Evolutionary conservation across 2,113 vertebrate species (phyloP), one percentile per base, ranked within the genome.

Genomic region (Ophthalmotilapia sp.): DNA sequence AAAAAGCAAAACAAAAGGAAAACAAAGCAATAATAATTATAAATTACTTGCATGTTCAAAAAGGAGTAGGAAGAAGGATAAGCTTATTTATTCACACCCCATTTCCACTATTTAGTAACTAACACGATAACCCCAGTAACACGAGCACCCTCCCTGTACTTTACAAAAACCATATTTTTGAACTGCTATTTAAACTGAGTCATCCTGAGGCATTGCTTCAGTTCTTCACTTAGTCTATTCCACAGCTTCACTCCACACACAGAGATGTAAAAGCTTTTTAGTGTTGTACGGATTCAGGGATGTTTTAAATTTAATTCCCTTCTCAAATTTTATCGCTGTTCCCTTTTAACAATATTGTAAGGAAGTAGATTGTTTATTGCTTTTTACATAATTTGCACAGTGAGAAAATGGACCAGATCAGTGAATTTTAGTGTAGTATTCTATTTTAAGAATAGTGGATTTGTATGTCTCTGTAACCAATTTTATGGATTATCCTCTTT

Each of bases 81-180:
- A n/a, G 9, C 31, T n/a, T 36, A 65, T 65, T 65, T 36, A 36
- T n/a, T n/a, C 17, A n/a, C 31, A 36, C 31, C 6, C 60, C 31
- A 0, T 62, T 62, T 62, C 31, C 1, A 5, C 31, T 62, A 36
- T 62, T 62, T 5, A 36, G 60, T n/a, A n/a, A 65, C 60, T 65
- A 12, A 36, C 58, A 62, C 3, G 58, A 36, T 65, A 36, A 36
- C 60, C 9, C 31, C 31, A 65, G 31, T 2, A 65, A 65, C 0
- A 65, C 6, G 0, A 36, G 31, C 0, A 36, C 9, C 54, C 55
- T 58, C 55, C 55, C 26, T 31, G 55, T 58, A 29, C 5, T 58
- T 58, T 17, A 0, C 55, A 58, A 58, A 58, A 58, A 58, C 0
- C 26, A 58, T 17, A 58, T 29, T 58, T 31, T 58, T 31, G 26